Evolutionary conservation across 2,113 vertebrate species (phyloP), one percentile per base, ranked within the genome.

Genomic region (Mobula hypostoma): DNA sequence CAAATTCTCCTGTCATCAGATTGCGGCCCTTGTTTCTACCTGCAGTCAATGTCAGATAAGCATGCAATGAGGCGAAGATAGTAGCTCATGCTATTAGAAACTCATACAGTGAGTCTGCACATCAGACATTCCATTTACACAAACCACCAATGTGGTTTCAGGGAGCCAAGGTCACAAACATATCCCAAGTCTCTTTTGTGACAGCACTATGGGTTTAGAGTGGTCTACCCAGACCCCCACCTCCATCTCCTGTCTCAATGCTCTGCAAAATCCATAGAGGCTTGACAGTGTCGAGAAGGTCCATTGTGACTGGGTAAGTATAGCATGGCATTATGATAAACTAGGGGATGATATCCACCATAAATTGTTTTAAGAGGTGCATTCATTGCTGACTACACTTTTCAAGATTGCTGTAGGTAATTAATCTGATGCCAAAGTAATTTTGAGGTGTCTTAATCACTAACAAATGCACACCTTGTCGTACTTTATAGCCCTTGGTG

Each of bases 311-410:
- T 48, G 85, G 66, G 91, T 74, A 93, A 74, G 74, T 14, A 74
- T 70, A 93, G 36, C 68, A 93, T 76, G 68, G 56, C 91, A 56
- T 29, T 93, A 74, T 93, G 91, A 93, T 93, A 74, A 93, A 93
- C 74, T 76, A 9, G 56, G 72, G 70, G 40, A 93, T 93, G 72
- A 56, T 15, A 76, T 36, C 12, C 70, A 93, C 9, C 70, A 36
- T 93, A 93, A 93, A 76, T 74, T 93, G 70, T 93, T 93, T 93
- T 72, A 93, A 93, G 91, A 93, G 90, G 70, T 74, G 70, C 70
- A 74, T 93, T 93, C 68, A 56, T 72, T 93, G 91, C 70, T 93
- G 68, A 93, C 66, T 74, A 74, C 70, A 72, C 36, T 74, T 36
- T 93, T 93, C 32, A 72, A 93, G 91, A 93, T 74, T 74, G 40